Evolutionary conservation across 2,888 invertebrate genomes (phyloP), one percentile per base, ranked within the genome.

Genomic region (Drosophila multiciliata): DNA sequence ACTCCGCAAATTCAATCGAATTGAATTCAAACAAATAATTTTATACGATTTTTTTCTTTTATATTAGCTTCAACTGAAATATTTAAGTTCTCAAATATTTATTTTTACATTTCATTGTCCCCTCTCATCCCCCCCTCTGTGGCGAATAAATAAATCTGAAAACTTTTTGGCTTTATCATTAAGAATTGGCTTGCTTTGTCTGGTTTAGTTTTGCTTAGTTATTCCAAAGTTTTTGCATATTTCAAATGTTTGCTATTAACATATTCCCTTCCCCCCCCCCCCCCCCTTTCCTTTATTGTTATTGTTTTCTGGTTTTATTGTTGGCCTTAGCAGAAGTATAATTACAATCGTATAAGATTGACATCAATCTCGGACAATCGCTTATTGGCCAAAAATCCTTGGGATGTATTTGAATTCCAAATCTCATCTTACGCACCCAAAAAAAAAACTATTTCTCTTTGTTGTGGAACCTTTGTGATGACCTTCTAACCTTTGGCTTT

Each of bases 351-450:
- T 26, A 26, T 9, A n/a, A 26, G 7, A n/a, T 11, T 17, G 23
- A 35, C 32, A 53, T 40, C 48, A 32, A 58, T 70, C 53, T 32
- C 12, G 26, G 29, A 17, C 29, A 49, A 60, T 40, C 58, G 49
- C 59, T 54, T 20, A 23, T 33, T 68, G 7, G 5, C 8, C 0
- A 3, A 17, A 61, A 17, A 11, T 49, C 11, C 8, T 55, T 64
- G 53, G 38, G n/a, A 32, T 36, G 32, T 55, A 55, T 49, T 69
- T 60, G 55, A 69, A 68, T 68, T 48, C 38, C 53, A 4, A 29
- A 17, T n/a, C 40, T 64, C 48, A n/a, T 9, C 32, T 32, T 33
- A 38, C 48, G 32, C 12, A 45, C 15, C 20, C 45, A 23, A 45
- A 45, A 29, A 45, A 11, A 23, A 45, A 23, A 8, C 1, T 38